These are phyloP conservation scores for Drosophila setosimentum DNA, from an alignment of 2,888 invertebrate species.

Conservation along the genomic window DNA sequence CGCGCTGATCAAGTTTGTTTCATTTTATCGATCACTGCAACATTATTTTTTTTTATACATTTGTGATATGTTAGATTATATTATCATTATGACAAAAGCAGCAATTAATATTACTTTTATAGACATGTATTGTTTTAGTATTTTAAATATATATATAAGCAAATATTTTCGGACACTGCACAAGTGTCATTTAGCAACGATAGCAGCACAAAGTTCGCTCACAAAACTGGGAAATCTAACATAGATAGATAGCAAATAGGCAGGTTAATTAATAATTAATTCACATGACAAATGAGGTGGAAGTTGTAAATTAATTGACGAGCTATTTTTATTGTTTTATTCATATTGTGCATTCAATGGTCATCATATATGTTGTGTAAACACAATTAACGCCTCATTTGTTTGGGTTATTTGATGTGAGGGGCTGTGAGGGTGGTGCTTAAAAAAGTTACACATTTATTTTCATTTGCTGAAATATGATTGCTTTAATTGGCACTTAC, in stretches of 20 bases:
- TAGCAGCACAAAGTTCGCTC: background rate
- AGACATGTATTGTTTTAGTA: too few species aligned
- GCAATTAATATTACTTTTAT: too few species aligned
- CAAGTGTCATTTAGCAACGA: background rate
- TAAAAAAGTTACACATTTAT: conserved; percentile 61
- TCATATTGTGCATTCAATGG: conserved; percentile 21
- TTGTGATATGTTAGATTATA: background rate
- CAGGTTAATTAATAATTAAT: conserved; percentile 36
- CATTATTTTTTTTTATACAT: too few species aligned
- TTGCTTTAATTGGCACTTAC: conserved; percentile 51
- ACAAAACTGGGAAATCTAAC: background rate
- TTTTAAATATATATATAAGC: too few species aligned
- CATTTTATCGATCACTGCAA: too few species aligned
- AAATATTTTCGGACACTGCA: too few species aligned
- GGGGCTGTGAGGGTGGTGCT: background rate
- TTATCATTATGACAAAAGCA: too few species aligned
- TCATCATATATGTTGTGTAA: conserved; percentile 53
- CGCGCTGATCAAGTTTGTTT: background rate
- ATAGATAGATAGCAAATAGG: background rate
- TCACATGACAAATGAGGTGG: conserved; percentile 2
- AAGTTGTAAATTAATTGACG: conserved; percentile 28
- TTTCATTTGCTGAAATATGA: conserved; percentile 56
- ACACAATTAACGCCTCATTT: conserved; percentile 71
- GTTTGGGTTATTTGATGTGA: background rate
- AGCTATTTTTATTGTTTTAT: conserved; percentile 10